Evolutionary conservation across 2,888 invertebrate genomes (phyloP).

Genomic region (Ferrisia virgata): DNA sequence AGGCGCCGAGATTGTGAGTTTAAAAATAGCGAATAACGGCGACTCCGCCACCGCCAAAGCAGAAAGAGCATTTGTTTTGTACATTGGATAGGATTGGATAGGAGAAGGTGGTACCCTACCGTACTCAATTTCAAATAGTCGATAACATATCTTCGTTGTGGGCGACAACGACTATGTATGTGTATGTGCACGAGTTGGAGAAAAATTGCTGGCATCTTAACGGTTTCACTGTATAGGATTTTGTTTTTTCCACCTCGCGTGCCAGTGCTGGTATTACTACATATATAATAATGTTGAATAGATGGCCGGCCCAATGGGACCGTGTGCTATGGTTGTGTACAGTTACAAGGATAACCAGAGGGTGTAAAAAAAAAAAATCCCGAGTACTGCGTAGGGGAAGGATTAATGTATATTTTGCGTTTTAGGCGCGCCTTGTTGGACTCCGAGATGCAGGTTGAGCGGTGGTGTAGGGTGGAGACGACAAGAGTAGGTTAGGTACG

Average conservation of each 20-base stretch:
- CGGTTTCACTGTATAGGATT: too few relatives aligned
- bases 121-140: too few relatives aligned
- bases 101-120: too few relatives aligned
- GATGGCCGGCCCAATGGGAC: not conserved
- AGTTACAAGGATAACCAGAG: not conserved
- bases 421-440: not conserved
- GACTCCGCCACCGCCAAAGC: not conserved
- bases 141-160: not conserved
- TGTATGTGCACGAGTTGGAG: too few relatives aligned
- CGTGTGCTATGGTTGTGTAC: not conserved
- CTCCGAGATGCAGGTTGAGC: not conserved
- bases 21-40: not conserved
- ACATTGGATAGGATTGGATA: too few relatives aligned
- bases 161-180: too few relatives aligned
- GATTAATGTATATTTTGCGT: slow-evolving; percentile 21
- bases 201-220: too few relatives aligned
- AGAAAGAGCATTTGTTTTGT: too few relatives aligned
- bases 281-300: not conserved
- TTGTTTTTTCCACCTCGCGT: not conserved
- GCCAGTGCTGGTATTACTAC: too few relatives aligned
- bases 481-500: not conserved
- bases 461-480: not conserved
- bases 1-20: not conserved
- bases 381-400: not conserved
- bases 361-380: slow-evolving; percentile 17